Percentiles rank a stretch among this genome's conserved stretches.
These are phyloP conservation scores for Ailurus styani DNA, from an alignment of 2,113 vertebrate genomes.

Conservation along the genomic window DNA sequence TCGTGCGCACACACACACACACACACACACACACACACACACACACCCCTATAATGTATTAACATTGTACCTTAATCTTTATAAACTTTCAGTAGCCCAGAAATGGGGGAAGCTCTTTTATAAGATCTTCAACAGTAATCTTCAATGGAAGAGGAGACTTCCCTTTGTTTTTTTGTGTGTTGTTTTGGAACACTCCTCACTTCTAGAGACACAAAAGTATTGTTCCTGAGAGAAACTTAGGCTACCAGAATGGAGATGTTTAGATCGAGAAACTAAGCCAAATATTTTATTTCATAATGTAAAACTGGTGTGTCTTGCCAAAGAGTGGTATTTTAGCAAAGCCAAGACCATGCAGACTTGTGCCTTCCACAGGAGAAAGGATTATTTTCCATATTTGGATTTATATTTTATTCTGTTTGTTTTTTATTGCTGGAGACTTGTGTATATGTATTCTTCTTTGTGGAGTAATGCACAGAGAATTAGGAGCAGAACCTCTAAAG, in stretches of 20 bases:
- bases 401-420: not conserved
- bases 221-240: not conserved
- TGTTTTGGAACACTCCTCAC: not conserved
- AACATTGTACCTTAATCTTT: not conserved
- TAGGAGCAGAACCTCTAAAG: not conserved
- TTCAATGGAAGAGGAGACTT: not conserved
- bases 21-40: not conserved
- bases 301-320: not conserved
- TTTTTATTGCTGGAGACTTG: not conserved
- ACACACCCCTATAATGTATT: not conserved
- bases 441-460: not conserved
- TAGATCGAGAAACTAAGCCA: not conserved
- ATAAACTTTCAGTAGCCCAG: not conserved
- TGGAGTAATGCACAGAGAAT: not conserved
- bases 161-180: not conserved
- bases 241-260: not conserved
- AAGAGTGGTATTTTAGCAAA: not conserved
- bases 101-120: not conserved
- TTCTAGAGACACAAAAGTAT: not conserved
- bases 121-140: not conserved
- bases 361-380: not conserved
- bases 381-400: not conserved
- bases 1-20: too few relatives aligned
- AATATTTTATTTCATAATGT: not conserved
- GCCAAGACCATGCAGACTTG: not conserved